Percentiles rank a stretch among this genome's conserved stretches.
Evolutionary conservation across 2,888 invertebrate species (phyloP).

Genomic region (Trichogramma evanescens): DNA sequence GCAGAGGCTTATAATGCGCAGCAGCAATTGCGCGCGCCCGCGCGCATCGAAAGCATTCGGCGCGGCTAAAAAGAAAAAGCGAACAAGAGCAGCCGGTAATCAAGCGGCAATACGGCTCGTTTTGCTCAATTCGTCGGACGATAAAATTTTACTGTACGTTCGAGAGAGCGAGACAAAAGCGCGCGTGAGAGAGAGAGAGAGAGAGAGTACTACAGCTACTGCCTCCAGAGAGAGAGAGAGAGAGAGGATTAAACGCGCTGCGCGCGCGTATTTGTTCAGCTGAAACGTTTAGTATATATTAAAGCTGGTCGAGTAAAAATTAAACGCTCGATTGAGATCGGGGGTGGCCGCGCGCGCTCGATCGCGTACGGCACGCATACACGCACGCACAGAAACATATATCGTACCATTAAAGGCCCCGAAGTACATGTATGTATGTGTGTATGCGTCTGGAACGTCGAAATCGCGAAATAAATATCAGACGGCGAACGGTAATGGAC

Average conservation of each 20-base stretch:
- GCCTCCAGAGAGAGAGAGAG: background rate
- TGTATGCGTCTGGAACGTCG: too few species aligned
- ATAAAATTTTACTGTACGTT: conserved; percentile 18
- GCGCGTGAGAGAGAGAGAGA: background rate
- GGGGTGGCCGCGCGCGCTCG: too few species aligned
- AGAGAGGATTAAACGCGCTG: background rate
- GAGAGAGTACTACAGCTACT: background rate
- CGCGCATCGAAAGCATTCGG: conserved; percentile 8
- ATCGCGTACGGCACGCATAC: too few species aligned
- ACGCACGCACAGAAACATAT: too few species aligned
- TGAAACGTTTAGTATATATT: too few species aligned
- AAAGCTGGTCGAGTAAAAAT: too few species aligned
- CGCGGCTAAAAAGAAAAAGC: background rate
- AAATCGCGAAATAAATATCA: too few species aligned
- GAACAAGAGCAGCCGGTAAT: too few species aligned
- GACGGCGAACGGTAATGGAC: too few species aligned
- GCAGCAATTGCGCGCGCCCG: background rate
- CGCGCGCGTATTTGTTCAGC: background rate
- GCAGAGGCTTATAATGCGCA: background rate
- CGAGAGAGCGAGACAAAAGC: conserved; percentile 2
- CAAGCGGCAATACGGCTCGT: background rate
- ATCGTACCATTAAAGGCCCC: too few species aligned
- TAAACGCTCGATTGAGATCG: too few species aligned
- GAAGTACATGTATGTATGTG: too few species aligned
- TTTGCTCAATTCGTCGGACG: conserved; percentile 10